phyloP scores from a whole-genome alignment of 2,113 vertebrate species.

The Colossoma macropomum region DNA sequence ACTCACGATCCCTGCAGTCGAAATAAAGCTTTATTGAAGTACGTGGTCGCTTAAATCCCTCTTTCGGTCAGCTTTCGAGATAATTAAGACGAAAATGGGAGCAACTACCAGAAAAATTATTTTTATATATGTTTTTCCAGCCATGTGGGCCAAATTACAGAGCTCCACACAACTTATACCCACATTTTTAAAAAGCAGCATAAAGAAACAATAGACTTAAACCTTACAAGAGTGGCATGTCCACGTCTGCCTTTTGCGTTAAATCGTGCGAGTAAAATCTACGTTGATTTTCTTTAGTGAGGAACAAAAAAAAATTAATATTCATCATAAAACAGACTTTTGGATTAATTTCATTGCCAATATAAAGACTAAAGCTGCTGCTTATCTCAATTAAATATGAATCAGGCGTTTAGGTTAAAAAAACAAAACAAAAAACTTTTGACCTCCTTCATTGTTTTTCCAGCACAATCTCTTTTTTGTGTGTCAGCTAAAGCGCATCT shows the following conservation, averaged over 20 bases:
- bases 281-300: too few relatives aligned
- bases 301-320: background rate
- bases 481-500: slow-evolving; percentile 1
- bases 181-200: too few relatives aligned
- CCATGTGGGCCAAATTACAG: background rate
- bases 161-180: background rate
- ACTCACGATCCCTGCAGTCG: slow-evolving; percentile 23
- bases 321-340: background rate
- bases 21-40: background rate
- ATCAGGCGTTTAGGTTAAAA: background rate
- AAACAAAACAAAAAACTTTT: background rate
- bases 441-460: slow-evolving; percentile 17
- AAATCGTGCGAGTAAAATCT: background rate
- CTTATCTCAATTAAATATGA: background rate
- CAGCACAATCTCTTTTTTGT: slow-evolving; percentile 6
- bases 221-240: background rate
- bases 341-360: background rate
- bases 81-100: background rate
- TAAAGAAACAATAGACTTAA: background rate
- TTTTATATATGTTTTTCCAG: background rate
- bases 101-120: background rate
- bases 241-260: background rate
- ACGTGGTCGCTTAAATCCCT: background rate
- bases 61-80: background rate
- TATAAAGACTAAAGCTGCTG: background rate